phyloP scores from a whole-genome alignment of 1,140 invertebrate species.

The Atopsyche davidsoni region DNA sequence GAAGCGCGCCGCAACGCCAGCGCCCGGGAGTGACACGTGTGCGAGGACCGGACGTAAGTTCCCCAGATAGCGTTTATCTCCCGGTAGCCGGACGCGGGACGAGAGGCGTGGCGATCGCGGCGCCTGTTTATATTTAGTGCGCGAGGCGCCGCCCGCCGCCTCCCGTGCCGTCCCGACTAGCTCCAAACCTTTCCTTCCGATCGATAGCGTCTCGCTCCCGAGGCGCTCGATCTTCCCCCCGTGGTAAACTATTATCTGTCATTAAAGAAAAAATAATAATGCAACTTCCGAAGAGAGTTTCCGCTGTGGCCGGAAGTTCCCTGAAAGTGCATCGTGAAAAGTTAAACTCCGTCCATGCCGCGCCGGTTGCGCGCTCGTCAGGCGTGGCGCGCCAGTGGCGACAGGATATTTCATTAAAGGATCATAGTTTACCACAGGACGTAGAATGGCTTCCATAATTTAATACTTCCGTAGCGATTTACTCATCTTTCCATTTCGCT shows the following conservation, averaged over 20 bases:
- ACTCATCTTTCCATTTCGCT: conserved; percentile 1
- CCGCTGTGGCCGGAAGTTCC: no score
- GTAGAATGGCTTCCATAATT: conserved; percentile 3
- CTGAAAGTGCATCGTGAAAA: no score
- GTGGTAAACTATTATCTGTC: no score
- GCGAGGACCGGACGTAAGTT: not conserved
- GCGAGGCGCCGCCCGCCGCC: conserved; percentile 1
- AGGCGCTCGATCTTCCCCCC: not conserved
- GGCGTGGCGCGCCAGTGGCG: no score
- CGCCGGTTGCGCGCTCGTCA: no score
- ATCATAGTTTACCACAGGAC: conserved; percentile 2
- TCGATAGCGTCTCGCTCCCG: not conserved
- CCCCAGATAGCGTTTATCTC: conserved; percentile 3
- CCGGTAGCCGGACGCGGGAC: not conserved
- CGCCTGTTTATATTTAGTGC: conserved; percentile 4
- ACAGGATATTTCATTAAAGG: no score
- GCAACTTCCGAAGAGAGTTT: no score
- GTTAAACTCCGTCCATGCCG: no score
- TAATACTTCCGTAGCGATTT: conserved; percentile 2
- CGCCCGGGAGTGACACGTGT: conserved; percentile 4
- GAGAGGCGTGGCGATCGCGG: conserved; percentile 3
- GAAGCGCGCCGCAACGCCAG: no score
- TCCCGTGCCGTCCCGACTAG: not conserved
- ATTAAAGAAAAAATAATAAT: no score
- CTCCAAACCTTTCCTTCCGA: not conserved